These are phyloP conservation scores for Zelostemma sp. DNA, from an alignment of 1,140 invertebrate species.

Conservation along the genomic window DNA sequence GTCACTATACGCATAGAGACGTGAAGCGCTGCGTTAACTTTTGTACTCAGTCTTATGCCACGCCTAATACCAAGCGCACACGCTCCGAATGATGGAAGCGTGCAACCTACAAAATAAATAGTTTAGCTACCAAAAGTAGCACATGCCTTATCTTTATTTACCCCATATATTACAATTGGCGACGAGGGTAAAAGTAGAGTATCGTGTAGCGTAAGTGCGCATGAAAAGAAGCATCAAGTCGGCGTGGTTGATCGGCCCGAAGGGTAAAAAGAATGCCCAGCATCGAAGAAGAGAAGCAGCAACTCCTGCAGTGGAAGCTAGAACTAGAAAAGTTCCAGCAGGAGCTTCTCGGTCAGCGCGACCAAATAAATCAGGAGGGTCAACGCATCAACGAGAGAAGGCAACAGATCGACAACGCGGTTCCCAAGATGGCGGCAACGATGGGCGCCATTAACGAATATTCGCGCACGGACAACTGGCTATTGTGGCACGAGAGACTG, in stretches of 20 bases:
- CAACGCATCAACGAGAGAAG: neutral
- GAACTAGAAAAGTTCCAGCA: neutral
- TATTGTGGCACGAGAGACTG: conserved; percentile 26
- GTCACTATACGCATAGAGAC: too few species aligned
- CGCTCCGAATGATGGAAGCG: too few species aligned
- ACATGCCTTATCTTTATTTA: too few species aligned
- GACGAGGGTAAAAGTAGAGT: conserved; percentile 16
- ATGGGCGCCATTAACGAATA: conserved; percentile 20
- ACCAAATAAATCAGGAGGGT: neutral
- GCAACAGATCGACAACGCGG: neutral
- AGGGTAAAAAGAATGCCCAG: neutral
- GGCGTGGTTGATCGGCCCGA: too few species aligned
- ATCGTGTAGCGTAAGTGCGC: neutral
- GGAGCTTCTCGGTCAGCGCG: neutral
- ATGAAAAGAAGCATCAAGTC: too few species aligned
- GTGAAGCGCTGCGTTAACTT: too few species aligned
- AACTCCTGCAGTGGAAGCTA: neutral
- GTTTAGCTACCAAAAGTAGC: too few species aligned
- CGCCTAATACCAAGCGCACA: too few species aligned
- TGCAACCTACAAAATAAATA: too few species aligned
- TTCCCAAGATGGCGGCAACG: conserved; percentile 4
- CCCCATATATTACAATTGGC: conserved; percentile 18
- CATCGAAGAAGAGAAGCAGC: conserved; percentile 3
- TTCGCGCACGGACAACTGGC: conserved; percentile 5
- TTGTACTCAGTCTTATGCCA: too few species aligned